Evolutionary conservation across 2,888 invertebrate genomes (phyloP).

Genomic region (Rhagophthalmus giganteus): DNA sequence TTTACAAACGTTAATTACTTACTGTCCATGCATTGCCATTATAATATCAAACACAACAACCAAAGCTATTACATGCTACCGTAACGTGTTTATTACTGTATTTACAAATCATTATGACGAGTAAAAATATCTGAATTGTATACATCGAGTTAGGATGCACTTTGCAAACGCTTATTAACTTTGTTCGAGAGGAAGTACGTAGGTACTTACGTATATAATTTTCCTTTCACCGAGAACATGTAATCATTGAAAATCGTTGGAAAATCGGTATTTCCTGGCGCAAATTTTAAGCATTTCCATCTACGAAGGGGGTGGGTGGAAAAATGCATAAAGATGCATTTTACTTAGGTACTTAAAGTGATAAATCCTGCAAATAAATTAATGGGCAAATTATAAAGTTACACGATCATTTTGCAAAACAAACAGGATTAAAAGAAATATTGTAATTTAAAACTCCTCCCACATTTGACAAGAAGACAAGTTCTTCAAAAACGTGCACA

Average conservation of each 20-base stretch:
- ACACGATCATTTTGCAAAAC: too few species aligned
- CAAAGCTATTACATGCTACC: neutral
- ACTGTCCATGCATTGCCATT: neutral
- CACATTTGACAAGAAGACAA: neutral
- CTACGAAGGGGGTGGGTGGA: too few species aligned
- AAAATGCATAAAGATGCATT: too few species aligned
- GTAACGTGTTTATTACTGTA: conserved; percentile 22
- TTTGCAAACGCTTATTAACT: conserved; percentile 19
- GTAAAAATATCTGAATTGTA: conserved; percentile 19
- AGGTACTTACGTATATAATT: conserved; percentile 19
- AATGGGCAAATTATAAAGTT: too few species aligned
- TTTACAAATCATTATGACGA: conserved; percentile 25
- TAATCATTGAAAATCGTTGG: conserved; percentile 17
- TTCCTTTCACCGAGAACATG: conserved; percentile 4
- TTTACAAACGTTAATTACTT: too few species aligned
- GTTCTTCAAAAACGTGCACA: neutral
- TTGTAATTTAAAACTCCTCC: neutral
- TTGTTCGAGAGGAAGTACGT: too few species aligned
- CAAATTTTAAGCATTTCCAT: too few species aligned
- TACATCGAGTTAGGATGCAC: conserved; percentile 10
- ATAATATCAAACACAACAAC: neutral
- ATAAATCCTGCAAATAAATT: too few species aligned
- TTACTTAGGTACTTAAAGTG: too few species aligned
- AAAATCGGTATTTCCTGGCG: too few species aligned
- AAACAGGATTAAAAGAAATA: too few species aligned